phyloP scores from a whole-genome alignment of 2,888 invertebrate species.

The Acanthosepion esculentum region DNA sequence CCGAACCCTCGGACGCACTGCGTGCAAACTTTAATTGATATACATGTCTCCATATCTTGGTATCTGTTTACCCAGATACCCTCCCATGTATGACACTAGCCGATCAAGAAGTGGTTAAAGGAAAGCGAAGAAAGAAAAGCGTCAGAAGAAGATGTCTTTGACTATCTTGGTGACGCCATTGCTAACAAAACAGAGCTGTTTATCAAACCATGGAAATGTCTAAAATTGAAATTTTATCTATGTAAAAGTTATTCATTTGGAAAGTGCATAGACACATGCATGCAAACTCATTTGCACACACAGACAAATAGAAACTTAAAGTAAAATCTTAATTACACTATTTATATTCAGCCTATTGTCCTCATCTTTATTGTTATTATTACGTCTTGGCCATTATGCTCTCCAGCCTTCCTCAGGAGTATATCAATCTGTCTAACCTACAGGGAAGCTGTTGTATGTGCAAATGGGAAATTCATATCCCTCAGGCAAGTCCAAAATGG shows the following conservation, averaged over 20 bases:
- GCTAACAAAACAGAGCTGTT: background rate
- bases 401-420: no score
- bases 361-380: no score
- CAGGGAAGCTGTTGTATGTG: no score
- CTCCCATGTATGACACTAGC: background rate
- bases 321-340: no score
- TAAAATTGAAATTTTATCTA: conserved; percentile 22
- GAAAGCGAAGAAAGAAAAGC: background rate
- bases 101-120: conserved; percentile 2
- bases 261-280: no score
- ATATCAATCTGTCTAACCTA: no score
- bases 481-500: no score
- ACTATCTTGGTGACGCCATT: background rate
- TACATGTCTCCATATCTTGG: conserved; percentile 18
- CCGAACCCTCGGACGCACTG: background rate
- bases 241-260: background rate
- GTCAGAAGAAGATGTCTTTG: background rate
- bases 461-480: no score
- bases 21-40: conserved; percentile 33
- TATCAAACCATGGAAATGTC: background rate
- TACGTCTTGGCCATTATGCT: no score
- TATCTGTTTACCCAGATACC: background rate
- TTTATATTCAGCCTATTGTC: no score
- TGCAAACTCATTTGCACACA: no score
- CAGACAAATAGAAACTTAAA: no score